Base-by-base conservation (phyloP, 2,888 invertebrate species). In the Phlogophora meticulosa region DNA sequence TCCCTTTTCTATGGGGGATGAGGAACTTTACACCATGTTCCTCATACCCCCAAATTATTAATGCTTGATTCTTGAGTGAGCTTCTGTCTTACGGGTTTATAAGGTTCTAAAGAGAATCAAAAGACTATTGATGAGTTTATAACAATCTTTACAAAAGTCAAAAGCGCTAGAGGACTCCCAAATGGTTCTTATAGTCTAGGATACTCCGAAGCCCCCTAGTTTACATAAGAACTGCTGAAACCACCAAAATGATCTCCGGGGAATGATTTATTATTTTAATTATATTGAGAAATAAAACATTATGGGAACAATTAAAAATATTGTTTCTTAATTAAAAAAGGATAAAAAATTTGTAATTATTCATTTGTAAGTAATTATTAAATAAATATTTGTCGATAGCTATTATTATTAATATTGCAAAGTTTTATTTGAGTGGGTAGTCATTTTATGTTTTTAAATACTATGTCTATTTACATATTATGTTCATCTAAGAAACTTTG, bases 291-390 rank as follows among this genome's bases (percentile, higher is more conserved):
- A 76, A 69, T 63, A 67, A 63, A 53, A 67, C 76, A 64, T 62
- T 59, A 70, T 83, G 84, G 84, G 84, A 84, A 82, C 83, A 84
- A 84, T 76, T 74, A 71, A 67, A 58, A 62, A 49, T 72, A 68
- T 76, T 81, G 79, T 80, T 78, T 82, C 67, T 58, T 46, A 68
- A 22, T 40, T 46, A 40, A 60, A 58, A 73, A 57, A 65, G n/a
- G 45, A 46, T 56, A 43, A 71, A 58, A 73, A 36, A 56, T 61
- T 66, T 77, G 76, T 78, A 78, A 68, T 71, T 78, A 78, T 56
- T 60, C 49, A 38, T 56, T 40, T 17, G 24, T 73, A 65, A 73
- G 51, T 56, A 17, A 64, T 45, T 53, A 28, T 22, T 42, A 4
- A 53, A 58, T 48, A 48, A 63, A 32, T 65, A 60, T 67, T 38